Base-by-base conservation (phyloP, 2,113 vertebrate genomes). In the Notothenia coriiceps region DNA sequence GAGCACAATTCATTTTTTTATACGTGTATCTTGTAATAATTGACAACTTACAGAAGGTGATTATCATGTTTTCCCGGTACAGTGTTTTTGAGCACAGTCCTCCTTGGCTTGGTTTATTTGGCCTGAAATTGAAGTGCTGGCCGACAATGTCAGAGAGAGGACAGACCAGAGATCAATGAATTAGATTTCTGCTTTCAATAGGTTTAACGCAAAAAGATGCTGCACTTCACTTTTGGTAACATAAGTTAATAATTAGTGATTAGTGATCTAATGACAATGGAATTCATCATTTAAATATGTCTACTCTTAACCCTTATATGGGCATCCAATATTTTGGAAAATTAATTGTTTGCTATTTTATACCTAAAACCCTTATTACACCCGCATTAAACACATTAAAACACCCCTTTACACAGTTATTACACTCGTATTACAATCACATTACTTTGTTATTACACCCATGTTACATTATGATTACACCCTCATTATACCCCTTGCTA, bases 121-220 rank as follows among this genome's bases (percentile, higher is more conserved):
- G 29, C 29, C 29, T 29, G 14, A 61, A 20, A 33, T 60, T 57
- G 49, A 77, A 59, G 35, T 43, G 14, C 7, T 47, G 11, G 20
- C 25, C 47, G 50, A 60, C 43, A 46, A 14, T 43, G 69, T 57
- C 68, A 69, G 25, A 52, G n/a, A 77, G 40, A 69, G 51, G 25
- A 64, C 14, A 43, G 43, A 60, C 6, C 7, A 56, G 5, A n/a
- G 40, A 67, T 80, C 61, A 63, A 61, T 50, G 33, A 52, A 13
- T 22, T 7, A 0, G 5, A 46, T 46, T 63, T 46, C n/a, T 22
- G 33, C 17, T 43, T 40, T 13, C 9, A 40, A 10, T 55, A 33
- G 29, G 29, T 81, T n/a, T 1, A 10, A 15, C 29, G 43, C 15
- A 75, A 35, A 29, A 14, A 69, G 49, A 18, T 56, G 62, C 62